Evolutionary conservation across 2,888 invertebrate genomes (phyloP).

Genomic region (Phanerotoma sp.): DNA sequence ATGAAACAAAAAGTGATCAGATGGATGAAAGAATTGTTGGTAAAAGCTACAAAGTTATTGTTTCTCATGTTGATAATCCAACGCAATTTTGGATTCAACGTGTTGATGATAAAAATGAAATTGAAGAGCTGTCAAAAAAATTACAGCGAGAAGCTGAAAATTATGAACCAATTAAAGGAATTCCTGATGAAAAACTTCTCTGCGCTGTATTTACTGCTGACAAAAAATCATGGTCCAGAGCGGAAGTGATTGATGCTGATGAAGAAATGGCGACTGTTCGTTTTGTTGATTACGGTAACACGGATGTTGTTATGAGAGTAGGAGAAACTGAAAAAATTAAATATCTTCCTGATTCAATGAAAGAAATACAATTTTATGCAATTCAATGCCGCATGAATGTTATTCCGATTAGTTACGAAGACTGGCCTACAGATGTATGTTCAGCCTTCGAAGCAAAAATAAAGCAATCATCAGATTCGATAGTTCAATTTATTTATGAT

Average conservation of each 20-base stretch:
- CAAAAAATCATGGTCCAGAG: constrained; percentile 91
- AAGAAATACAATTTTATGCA: constrained; percentile 62
- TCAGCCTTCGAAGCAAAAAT: constrained; percentile 59
- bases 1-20: no score
- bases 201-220: constrained; percentile 80
- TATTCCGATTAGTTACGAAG: constrained; percentile 66
- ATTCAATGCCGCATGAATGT: constrained; percentile 70
- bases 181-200: constrained; percentile 63
- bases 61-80: constrained; percentile 75
- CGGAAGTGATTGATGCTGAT: constrained; percentile 79
- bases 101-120: constrained; percentile 60
- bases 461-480: not conserved
- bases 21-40: constrained; percentile 39
- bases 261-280: constrained; percentile 74
- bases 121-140: constrained; percentile 66
- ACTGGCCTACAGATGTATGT: constrained; percentile 66
- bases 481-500: constrained; percentile 48
- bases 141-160: constrained; percentile 64
- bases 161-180: constrained; percentile 61
- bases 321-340: constrained; percentile 61
- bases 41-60: constrained; percentile 58
- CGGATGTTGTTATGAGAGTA: constrained; percentile 63
- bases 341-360: constrained; percentile 64
- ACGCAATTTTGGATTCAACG: constrained; percentile 76
- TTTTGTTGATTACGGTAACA: constrained; percentile 79